Percentiles rank a stretch among this genome's conserved stretches.
Conservation (phyloP, 2,113 vertebrate genomes). For the Hemibagrus wyckioides region DNA sequence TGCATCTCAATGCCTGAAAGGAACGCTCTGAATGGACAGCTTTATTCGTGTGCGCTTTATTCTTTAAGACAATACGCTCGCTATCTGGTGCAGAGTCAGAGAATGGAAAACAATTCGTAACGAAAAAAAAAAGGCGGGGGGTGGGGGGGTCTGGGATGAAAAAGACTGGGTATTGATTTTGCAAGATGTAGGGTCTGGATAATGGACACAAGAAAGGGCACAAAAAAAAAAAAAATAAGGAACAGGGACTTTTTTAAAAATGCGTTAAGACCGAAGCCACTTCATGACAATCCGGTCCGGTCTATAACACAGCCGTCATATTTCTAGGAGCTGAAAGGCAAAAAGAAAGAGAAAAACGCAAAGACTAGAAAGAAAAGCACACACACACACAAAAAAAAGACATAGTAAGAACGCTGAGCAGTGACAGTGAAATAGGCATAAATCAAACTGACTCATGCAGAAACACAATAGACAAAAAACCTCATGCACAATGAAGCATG, state of each 20-base stretch:
- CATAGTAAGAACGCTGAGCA: background rate
- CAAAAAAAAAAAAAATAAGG: slow-evolving; percentile 4
- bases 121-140: too few species aligned
- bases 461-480: slow-evolving; percentile 13
- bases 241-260: background rate
- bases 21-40: background rate
- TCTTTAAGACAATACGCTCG: background rate
- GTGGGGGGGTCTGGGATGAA: background rate
- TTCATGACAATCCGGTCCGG: slow-evolving; percentile 26
- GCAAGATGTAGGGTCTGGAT: background rate
- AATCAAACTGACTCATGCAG: slow-evolving; percentile 20
- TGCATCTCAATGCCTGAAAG: slow-evolving; percentile 22
- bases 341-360: background rate
- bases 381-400: background rate
- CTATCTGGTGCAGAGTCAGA: background rate
- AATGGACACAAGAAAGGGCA: slow-evolving; percentile 8
- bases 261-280: slow-evolving; percentile 28
- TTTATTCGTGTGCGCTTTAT: slow-evolving; percentile 4
- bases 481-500: slow-evolving; percentile 7
- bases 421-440: slow-evolving; percentile 26
- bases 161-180: slow-evolving; percentile 9
- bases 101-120: background rate
- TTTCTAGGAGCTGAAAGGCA: slow-evolving; percentile 13
- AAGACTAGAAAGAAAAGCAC: background rate
- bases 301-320: slow-evolving; percentile 35